Evolutionary conservation across 2,888 invertebrate genomes (phyloP).

Genomic region (Exocentrus adspersus): DNA sequence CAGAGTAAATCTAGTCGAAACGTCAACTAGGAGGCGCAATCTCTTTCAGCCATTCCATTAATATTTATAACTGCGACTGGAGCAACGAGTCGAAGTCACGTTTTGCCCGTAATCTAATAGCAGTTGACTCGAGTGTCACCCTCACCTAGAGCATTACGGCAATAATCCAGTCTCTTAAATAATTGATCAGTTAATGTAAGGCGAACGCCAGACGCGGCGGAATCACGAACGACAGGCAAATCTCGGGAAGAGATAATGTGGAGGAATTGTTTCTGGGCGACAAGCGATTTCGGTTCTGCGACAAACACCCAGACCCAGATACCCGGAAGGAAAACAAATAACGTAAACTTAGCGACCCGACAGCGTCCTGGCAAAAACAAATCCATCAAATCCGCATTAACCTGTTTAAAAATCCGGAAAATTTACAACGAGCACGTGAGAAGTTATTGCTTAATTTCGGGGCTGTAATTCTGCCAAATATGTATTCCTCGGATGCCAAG

Average conservation of each 20-base stretch:
- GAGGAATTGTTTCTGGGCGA: conserved; percentile 47
- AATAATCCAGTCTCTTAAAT: conserved; percentile 13
- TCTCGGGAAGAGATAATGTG: conserved; percentile 19
- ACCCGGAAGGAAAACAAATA: neutral
- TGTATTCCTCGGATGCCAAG: conserved; percentile 34
- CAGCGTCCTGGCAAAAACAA: conserved; percentile 30
- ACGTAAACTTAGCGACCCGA: neutral
- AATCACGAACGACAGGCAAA: conserved; percentile 22
- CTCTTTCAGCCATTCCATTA: neutral
- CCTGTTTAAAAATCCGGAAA: conserved; percentile 20
- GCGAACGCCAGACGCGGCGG: conserved; percentile 6
- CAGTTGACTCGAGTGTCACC: conserved; percentile 1
- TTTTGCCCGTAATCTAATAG: neutral
- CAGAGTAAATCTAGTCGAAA: no score
- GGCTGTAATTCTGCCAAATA: conserved; percentile 44
- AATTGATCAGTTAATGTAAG: conserved; percentile 15
- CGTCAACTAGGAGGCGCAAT: neutral
- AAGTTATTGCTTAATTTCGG: conserved; percentile 44
- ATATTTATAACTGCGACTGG: neutral
- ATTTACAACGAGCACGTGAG: conserved; percentile 42
- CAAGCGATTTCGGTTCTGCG: conserved; percentile 47
- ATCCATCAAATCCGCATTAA: conserved; percentile 26
- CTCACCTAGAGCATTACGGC: neutral
- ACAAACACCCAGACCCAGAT: neutral
- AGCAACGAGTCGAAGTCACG: neutral